These are phyloP conservation scores for Hystrix cristata DNA, from an alignment of 2,113 vertebrate species.

Conservation along the genomic window DNA sequence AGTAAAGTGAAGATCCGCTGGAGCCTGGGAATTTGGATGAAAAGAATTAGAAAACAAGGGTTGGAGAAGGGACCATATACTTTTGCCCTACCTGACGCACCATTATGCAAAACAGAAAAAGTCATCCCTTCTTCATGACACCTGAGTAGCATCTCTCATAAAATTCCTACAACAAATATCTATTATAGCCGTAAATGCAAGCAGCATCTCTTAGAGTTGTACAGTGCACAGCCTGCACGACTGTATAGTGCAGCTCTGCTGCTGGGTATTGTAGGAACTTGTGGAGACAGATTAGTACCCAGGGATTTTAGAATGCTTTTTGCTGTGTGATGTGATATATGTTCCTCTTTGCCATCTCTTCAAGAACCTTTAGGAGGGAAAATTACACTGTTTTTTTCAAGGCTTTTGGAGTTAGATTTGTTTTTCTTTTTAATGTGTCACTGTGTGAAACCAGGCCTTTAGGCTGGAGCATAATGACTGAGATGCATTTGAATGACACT, in stretches of 20 bases:
- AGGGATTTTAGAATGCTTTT: conserved; percentile 17
- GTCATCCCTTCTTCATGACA: neutral
- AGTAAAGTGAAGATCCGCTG: neutral
- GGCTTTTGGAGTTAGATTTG: conserved; percentile 67
- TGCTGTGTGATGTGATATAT: conserved; percentile 61
- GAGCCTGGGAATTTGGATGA: neutral
- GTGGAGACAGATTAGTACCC: conserved; percentile 43
- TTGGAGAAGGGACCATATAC: neutral
- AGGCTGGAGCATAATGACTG: conserved; percentile 10
- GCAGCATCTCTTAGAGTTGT: neutral
- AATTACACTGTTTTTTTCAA: conserved; percentile 62
- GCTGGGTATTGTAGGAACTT: neutral
- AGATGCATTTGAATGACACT: conserved; percentile 43
- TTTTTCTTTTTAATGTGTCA: conserved; percentile 55
- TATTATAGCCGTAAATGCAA: neutral
- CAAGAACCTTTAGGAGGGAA: conserved; percentile 30
- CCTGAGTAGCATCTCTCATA: neutral
- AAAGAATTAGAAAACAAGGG: neutral
- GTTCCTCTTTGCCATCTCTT: conserved; percentile 49
- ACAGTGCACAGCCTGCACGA: neutral
- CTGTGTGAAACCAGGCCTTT: conserved; percentile 33
- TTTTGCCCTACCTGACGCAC: neutral
- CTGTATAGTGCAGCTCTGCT: neutral
- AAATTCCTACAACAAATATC: neutral
- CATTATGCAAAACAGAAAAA: neutral